Evolutionary conservation across 30 jellyfish, hydroid and myxozoan species (phyloP), one percentile per base, ranked within the genome.

Genomic region (Sanderia malayensis): DNA sequence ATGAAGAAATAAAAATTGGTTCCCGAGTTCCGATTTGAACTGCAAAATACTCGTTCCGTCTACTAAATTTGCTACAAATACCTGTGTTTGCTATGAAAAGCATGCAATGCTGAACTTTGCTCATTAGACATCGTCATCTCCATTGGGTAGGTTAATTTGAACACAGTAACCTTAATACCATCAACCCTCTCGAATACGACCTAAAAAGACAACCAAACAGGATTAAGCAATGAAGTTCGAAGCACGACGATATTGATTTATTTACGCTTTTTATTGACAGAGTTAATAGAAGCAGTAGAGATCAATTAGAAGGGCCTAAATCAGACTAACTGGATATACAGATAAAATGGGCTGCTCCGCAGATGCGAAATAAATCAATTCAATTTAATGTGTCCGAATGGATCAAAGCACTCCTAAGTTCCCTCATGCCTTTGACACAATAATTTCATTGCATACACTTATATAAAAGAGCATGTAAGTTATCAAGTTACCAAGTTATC

Each of bases 71-170:
- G 21, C 19, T 18, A 67, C 17, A 23, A 20, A 13, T 41, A 79
- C 91, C 91, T 79, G 57, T 79, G 91, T 22, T 79, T 67, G 1
- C 67, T 47, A 61, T 79, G 91, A 57, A 79, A 79, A 15, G 24
- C 37, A 29, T 79, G 91, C 29, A 79, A 70, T 15, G 52, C 47
- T 33, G 58, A 22, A 29, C 33, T 77, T 13, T 28, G 45, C 7
- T 58, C 69, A 7, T 66, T 46, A 31, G 66, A 76, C 32, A 79
- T 0, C 4, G 83, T 66, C 13, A 27, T 53, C 44, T 79, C 91
- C 83, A 79, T 27, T n/a, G 91, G 91, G 24, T 65, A 66, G 22
- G 76, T 33, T 31, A 79, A 70, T 22, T 79, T 79, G 62, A 79
- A 65, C 1, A 79, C 24, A 11, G 69, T 66, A 17, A 77, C 32